Evolutionary conservation across 2,888 invertebrate genomes (phyloP), one percentile per base, ranked within the genome.

Genomic region (Nomada fabriciana): DNA sequence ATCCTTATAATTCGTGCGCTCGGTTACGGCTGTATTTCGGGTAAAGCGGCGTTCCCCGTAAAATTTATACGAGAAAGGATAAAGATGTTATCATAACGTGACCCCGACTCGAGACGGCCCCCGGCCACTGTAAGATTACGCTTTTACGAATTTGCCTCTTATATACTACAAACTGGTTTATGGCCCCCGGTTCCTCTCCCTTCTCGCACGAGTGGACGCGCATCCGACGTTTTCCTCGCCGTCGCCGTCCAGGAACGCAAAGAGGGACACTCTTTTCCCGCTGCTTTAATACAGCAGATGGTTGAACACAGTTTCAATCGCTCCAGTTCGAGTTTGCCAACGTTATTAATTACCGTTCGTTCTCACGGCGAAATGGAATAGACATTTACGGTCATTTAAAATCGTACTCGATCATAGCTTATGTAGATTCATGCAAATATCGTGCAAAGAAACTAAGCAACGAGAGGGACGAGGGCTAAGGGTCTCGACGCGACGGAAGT

Each of bases 61-160:
- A 92, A 92, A 91, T 89, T 91, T 92, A 92, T 92, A 91, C 90
- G 91, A 89, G 90, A 90, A 91, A 91, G 90, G 89, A 92, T 92
- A 91, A 92, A 92, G 92, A 92, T 92, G 92, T 92, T 92, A 92
- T 92, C 92, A 86, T 86, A 85, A 84, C 88, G 85, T 87, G 86
- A 88, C 87, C 87, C 80, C 76, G 75, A 23, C 60, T 50, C 55
- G 70, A 71, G 70, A 52, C 77, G 63, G 82, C 80, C 69, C 55
- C 80, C 86, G 85, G 80, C 82, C 86, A 85, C 86, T 86, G 89
- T 89, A 90, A 90, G 91, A 92, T 91, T 91, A 92, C 90, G 84
- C 87, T 91, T 90, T 91, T 91, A 90, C 89, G 91, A 91, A 92
- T 91, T 92, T 89, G 86, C 89, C 86, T 89, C 89, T 86, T 87